Evolutionary conservation across 1,140 invertebrate species (phyloP).

Genomic region (Zophobas atratus): DNA sequence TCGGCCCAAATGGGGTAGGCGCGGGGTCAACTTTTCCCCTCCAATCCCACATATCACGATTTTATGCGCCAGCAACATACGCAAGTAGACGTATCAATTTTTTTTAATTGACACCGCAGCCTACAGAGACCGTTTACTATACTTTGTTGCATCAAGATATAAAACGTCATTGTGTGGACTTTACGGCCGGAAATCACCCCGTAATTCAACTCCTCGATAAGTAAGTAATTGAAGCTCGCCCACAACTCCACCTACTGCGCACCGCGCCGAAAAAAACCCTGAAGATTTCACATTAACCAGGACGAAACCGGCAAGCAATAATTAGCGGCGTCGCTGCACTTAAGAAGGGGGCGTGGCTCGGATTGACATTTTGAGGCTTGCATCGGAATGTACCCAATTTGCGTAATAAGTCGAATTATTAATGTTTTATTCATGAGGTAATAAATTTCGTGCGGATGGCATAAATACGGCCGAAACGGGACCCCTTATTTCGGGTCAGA

Average conservation of each 20-base stretch:
- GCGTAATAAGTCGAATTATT: slow-evolving; percentile 17
- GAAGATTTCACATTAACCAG: slow-evolving; percentile 34
- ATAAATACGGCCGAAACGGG: slow-evolving; percentile 4
- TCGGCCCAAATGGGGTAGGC: neutral
- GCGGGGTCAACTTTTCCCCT: neutral
- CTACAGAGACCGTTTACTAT: slow-evolving; percentile 7
- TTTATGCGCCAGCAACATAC: slow-evolving; percentile 9
- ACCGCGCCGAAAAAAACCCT: neutral
- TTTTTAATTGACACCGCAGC: slow-evolving; percentile 17
- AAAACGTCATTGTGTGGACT: slow-evolving; percentile 13
- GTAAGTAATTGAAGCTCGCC: neutral
- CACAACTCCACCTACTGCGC: neutral
- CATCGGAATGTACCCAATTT: slow-evolving; percentile 36
- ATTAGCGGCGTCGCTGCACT: slow-evolving; percentile 11
- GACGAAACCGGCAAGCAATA: slow-evolving; percentile 24
- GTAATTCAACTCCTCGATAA: neutral
- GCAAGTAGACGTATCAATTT: slow-evolving; percentile 4
- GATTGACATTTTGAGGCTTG: slow-evolving; percentile 37
- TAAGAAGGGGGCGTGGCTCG: slow-evolving; percentile 15
- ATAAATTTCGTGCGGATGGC: slow-evolving; percentile 9
- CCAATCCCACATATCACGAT: slow-evolving; percentile 6
- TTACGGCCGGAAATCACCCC: slow-evolving; percentile 23
- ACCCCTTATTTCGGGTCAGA: slow-evolving; percentile 10
- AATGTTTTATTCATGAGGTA: slow-evolving; percentile 10
- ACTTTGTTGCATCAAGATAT: slow-evolving; percentile 7